Conservation (phyloP, 2,797 vertebrate genomes). For the Lemur catta region DNA sequence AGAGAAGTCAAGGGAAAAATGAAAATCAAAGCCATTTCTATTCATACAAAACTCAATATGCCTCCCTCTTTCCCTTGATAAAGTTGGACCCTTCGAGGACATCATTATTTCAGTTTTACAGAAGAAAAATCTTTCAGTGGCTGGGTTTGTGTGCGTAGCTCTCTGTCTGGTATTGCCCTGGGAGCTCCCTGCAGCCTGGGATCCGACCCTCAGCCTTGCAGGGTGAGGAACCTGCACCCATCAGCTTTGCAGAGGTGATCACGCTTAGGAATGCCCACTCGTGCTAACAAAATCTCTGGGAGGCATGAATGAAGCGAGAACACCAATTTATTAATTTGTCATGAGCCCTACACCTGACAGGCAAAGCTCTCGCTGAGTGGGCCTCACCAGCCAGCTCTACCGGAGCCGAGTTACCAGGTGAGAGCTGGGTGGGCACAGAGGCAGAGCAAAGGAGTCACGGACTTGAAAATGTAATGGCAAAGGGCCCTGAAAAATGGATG, state of each 20-base stretch:
- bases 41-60: background rate
- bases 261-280: background rate
- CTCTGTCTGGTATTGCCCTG: background rate
- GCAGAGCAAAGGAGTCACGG: background rate
- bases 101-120: background rate
- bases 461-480: background rate
- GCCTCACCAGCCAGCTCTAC: background rate
- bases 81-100: background rate
- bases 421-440: background rate
- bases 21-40: slow-evolving; percentile 39
- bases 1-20: slow-evolving; percentile 11
- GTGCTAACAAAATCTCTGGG: background rate
- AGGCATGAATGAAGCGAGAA: background rate
- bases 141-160: background rate
- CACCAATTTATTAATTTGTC: background rate
- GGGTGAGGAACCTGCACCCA: background rate
- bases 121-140: background rate
- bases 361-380: background rate
- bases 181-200: background rate
- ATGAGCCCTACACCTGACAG: background rate
- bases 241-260: background rate
- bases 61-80: background rate
- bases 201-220: background rate
- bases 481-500: background rate
- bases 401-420: background rate